Evolutionary conservation across 2,888 invertebrate species (phyloP).

Genomic region (Brenthis daphne): DNA sequence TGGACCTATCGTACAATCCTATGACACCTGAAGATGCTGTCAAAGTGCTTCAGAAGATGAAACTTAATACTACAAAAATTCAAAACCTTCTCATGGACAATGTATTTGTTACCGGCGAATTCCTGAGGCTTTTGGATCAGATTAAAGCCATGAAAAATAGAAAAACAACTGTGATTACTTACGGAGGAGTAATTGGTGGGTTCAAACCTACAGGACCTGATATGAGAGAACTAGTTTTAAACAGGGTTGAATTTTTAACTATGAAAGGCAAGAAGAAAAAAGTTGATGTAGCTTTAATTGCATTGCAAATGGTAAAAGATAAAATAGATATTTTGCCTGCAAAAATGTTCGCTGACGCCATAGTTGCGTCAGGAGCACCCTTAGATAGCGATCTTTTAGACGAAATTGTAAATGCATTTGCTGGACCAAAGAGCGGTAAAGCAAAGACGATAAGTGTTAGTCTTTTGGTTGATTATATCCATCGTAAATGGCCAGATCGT

Average conservation of each 20-base stretch:
- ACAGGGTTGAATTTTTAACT: slow-evolving; percentile 55
- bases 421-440: slow-evolving; percentile 51
- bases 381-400: slow-evolving; percentile 55
- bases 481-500: slow-evolving; percentile 63
- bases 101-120: slow-evolving; percentile 50
- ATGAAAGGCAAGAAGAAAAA: slow-evolving; percentile 50
- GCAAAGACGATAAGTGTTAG: slow-evolving; percentile 51
- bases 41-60: slow-evolving; percentile 50
- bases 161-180: slow-evolving; percentile 49
- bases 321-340: slow-evolving; percentile 43
- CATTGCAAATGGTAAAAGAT: slow-evolving; percentile 53
- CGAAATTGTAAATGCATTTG: slow-evolving; percentile 51
- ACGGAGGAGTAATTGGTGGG: slow-evolving; percentile 49
- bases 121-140: slow-evolving; percentile 46
- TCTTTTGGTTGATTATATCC: slow-evolving; percentile 54
- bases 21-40: slow-evolving; percentile 54
- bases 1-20: slow-evolving; percentile 63
- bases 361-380: slow-evolving; percentile 43
- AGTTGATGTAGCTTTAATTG: slow-evolving; percentile 55
- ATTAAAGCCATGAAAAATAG: slow-evolving; percentile 48
- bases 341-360: slow-evolving; percentile 47
- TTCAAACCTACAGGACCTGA: slow-evolving; percentile 48
- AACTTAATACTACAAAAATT: slow-evolving; percentile 47
- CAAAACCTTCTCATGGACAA: slow-evolving; percentile 56
- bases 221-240: slow-evolving; percentile 55